These are phyloP conservation scores for Triops longicaudatus DNA, from an alignment of 1,140 invertebrate species.

Conservation along the genomic window DNA sequence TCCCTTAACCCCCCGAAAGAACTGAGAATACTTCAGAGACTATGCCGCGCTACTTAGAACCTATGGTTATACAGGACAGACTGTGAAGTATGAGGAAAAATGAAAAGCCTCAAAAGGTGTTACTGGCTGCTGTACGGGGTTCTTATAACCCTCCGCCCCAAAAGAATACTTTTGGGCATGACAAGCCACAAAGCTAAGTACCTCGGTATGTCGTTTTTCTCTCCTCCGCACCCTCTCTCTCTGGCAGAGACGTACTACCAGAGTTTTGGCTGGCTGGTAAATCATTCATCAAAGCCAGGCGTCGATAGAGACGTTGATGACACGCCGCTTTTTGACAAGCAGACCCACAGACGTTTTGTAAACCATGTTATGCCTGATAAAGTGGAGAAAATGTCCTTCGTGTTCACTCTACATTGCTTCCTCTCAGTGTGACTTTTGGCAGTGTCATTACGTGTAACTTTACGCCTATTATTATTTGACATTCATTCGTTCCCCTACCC, in stretches of 20 bases:
- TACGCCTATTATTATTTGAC: background rate
- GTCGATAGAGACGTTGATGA: conserved; percentile 14
- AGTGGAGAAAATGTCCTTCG: background rate
- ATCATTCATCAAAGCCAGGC: conserved; percentile 7
- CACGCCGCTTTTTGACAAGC: conserved; percentile 12
- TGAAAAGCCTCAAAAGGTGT: background rate
- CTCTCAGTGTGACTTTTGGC: background rate
- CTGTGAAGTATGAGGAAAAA: background rate
- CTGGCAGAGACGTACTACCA: background rate
- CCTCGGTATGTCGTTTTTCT: conserved; percentile 11
- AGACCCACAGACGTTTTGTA: background rate
- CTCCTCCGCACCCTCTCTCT: background rate
- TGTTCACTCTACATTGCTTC: background rate
- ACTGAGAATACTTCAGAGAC: background rate
- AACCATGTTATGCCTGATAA: background rate
- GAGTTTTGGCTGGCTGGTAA: background rate
- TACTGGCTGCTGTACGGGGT: background rate
- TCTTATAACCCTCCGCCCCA: background rate
- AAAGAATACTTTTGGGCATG: background rate
- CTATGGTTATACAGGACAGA: background rate
- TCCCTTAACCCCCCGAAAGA: background rate
- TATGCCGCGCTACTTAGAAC: background rate
- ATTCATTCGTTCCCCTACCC: background rate
- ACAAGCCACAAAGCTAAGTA: conserved; percentile 15
- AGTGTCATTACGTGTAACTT: background rate